phyloP scores from a whole-genome alignment of 1,140 invertebrate species.

The Bombus superbus region DNA sequence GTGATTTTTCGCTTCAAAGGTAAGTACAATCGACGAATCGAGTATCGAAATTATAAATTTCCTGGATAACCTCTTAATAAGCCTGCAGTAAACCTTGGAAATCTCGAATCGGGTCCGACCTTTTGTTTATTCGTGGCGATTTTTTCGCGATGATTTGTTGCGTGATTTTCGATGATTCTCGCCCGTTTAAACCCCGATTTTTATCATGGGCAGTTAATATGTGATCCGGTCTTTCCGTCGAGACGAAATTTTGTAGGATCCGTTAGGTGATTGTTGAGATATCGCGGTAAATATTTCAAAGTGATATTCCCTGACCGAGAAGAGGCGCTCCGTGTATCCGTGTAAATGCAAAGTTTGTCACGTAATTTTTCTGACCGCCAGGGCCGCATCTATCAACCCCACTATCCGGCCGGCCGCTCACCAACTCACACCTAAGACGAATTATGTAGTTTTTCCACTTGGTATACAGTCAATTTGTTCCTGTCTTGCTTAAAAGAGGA shows the following conservation, averaged over 20 bases:
- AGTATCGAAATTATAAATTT: slow-evolving; percentile 35
- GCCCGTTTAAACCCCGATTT: slow-evolving; percentile 46
- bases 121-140: slow-evolving; percentile 80
- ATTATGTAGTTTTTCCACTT: slow-evolving; percentile 51
- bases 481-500: slow-evolving; percentile 52
- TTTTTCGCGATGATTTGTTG: slow-evolving; percentile 68
- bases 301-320: slow-evolving; percentile 47
- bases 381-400: slow-evolving; percentile 73
- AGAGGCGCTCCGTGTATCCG: slow-evolving; percentile 69
- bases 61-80: background rate
- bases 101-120: slow-evolving; percentile 69
- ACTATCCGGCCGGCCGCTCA: slow-evolving; percentile 39
- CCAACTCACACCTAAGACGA: slow-evolving; percentile 46
- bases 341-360: slow-evolving; percentile 80
- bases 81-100: slow-evolving; percentile 57
- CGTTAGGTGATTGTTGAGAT: slow-evolving; percentile 49
- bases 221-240: slow-evolving; percentile 42
- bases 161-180: slow-evolving; percentile 55
- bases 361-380: slow-evolving; percentile 78
- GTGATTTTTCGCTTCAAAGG: slow-evolving; percentile 77
- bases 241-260: slow-evolving; percentile 52
- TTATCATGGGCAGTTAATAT: slow-evolving; percentile 55
- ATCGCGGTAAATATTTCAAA: slow-evolving; percentile 73
- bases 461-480: slow-evolving; percentile 39
- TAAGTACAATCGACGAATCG: slow-evolving; percentile 64